These are phyloP conservation scores for Clarias batrachus DNA, from an alignment of 2,113 vertebrate species.

Conservation along the genomic window DNA sequence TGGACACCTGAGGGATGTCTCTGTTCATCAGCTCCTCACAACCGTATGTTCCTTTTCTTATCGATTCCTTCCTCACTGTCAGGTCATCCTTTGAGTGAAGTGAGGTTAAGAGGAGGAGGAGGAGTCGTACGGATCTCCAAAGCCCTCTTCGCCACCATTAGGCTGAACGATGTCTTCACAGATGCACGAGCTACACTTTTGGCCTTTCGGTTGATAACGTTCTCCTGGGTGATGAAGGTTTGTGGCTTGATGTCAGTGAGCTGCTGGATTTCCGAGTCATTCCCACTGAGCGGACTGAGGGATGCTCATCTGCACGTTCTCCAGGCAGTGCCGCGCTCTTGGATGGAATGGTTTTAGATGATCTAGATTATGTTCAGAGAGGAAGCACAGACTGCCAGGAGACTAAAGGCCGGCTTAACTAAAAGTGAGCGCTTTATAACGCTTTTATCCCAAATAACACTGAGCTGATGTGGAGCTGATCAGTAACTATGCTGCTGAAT, in stretches of 20 bases:
- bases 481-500: neutral
- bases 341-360: neutral
- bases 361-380: neutral
- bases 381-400: neutral
- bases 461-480: neutral
- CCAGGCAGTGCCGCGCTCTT: neutral
- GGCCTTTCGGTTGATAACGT: neutral
- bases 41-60: too few relatives aligned
- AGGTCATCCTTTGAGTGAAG: too few relatives aligned
- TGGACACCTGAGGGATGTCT: too few relatives aligned
- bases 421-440: neutral
- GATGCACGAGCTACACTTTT: too few relatives aligned
- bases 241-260: neutral
- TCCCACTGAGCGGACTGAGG: neutral
- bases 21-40: too few relatives aligned
- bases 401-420: neutral
- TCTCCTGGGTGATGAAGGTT: neutral
- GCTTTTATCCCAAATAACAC: neutral
- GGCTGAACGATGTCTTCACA: too few relatives aligned
- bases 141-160: too few relatives aligned
- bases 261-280: neutral
- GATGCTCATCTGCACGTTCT: neutral
- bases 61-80: too few relatives aligned
- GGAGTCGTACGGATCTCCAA: too few relatives aligned
- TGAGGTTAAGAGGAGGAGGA: too few relatives aligned